Evolutionary conservation across 2,797 vertebrate genomes (phyloP).

Genomic region (Micrastur ruficollis): DNA sequence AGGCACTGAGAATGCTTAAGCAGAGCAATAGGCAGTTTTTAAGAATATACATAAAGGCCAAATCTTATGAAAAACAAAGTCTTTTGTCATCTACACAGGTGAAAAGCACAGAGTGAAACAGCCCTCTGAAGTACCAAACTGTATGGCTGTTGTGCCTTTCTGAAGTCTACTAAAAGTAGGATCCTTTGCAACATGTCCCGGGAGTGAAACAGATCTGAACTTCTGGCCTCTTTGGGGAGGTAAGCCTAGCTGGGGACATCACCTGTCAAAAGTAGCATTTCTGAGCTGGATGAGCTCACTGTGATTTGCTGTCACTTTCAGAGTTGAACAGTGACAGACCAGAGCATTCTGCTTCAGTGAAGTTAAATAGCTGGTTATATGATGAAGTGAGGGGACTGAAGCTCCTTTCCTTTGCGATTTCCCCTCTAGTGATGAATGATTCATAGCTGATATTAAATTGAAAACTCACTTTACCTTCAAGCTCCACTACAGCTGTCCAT

Average conservation of each 20-base stretch:
- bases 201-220: background rate
- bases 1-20: background rate
- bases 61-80: background rate
- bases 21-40: background rate
- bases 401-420: background rate
- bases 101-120: background rate
- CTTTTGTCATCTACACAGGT: background rate
- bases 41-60: background rate
- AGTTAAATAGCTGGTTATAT: background rate
- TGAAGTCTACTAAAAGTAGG: background rate
- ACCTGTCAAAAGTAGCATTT: background rate
- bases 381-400: background rate
- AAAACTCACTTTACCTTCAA: background rate
- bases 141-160: background rate
- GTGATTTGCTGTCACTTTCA: background rate
- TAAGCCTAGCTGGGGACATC: background rate
- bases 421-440: background rate
- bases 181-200: background rate
- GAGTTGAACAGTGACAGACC: background rate
- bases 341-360: background rate
- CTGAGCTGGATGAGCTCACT: background rate
- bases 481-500: background rate
- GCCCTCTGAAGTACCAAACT: background rate
- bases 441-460: background rate
- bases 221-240: background rate